phyloP scores from a whole-genome alignment of 2,797 vertebrate species.

The Sebastes taczanowskii region DNA sequence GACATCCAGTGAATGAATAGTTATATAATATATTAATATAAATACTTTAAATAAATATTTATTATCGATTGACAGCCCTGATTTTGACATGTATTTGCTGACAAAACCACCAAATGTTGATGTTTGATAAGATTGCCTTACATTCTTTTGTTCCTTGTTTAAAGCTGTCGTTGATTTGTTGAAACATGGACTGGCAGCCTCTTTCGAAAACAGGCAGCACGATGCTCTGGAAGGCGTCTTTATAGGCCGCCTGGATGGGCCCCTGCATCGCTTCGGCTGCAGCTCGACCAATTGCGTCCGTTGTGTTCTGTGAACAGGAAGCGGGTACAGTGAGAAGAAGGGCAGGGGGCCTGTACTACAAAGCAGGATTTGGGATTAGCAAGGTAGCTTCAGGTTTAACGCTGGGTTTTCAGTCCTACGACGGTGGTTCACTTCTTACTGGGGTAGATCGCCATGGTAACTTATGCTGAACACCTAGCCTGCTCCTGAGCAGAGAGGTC shows the following conservation, averaged over 20 bases:
- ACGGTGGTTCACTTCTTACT: too few species aligned
- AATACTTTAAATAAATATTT: too few species aligned
- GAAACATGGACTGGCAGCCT: constrained; percentile 98
- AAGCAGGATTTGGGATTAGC: too few species aligned
- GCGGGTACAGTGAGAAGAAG: background rate
- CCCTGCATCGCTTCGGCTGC: constrained; percentile 94
- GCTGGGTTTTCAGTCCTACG: too few species aligned
- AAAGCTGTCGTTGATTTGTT: constrained; percentile 99
- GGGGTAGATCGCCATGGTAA: too few species aligned
- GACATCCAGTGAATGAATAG: background rate
- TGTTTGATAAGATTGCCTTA: constrained; percentile 68
- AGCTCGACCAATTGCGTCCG: constrained; percentile 91
- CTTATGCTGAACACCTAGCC: too few species aligned
- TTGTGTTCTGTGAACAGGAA: constrained; percentile 85
- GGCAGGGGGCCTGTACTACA: background rate
- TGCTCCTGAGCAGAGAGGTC: too few species aligned
- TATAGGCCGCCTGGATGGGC: constrained; percentile 93
- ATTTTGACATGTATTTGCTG: background rate
- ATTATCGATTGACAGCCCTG: background rate
- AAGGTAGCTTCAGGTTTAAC: too few species aligned
- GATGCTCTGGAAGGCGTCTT: constrained; percentile 93
- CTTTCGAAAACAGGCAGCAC: constrained; percentile 95
- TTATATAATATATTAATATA: too few species aligned
- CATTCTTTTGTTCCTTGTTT: constrained; percentile 97
- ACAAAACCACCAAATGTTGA: background rate